Percentiles rank a stretch among this genome's conserved stretches.
These are phyloP conservation scores for Fragum whitleyi DNA, from an alignment of 2,888 invertebrate genomes.

Conservation along the genomic window DNA sequence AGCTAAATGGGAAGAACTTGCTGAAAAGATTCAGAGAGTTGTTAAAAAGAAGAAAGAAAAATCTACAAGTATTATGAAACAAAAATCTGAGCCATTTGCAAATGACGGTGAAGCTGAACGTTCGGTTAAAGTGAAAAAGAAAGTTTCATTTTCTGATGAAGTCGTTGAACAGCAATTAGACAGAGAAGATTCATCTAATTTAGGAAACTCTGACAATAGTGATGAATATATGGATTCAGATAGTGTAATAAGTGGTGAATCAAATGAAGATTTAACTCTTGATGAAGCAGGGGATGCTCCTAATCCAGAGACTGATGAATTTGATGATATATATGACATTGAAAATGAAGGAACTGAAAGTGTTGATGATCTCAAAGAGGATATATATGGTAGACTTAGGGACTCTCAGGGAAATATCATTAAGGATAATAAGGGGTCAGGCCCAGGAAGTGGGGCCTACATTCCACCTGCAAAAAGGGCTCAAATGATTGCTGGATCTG, in stretches of 20 bases:
- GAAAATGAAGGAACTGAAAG: conserved; percentile 76
- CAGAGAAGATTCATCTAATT: conserved; percentile 5
- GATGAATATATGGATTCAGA: conserved; percentile 4
- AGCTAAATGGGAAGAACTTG: conserved; percentile 55
- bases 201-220: background rate
- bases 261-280: background rate
- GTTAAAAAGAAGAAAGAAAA: conserved; percentile 17
- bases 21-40: conserved; percentile 45
- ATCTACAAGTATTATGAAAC: conserved; percentile 20
- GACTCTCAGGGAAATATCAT: conserved; percentile 93
- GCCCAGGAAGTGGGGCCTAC: conserved; percentile 89
- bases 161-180: conserved; percentile 23
- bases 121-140: conserved; percentile 20
- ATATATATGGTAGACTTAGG: conserved; percentile 96
- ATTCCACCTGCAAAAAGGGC: conserved; percentile 93
- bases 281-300: background rate
- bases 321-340: conserved; percentile 73
- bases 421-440: conserved; percentile 48
- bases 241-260: conserved; percentile 14
- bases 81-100: background rate
- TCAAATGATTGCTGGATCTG: conserved; percentile 85
- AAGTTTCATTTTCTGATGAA: conserved; percentile 36
- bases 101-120: background rate
- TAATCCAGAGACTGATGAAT: conserved; percentile 85
- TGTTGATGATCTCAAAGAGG: conserved; percentile 87